phyloP scores from a whole-genome alignment of 2,113 vertebrate genomes.

The Chrysochloris asiatica region DNA sequence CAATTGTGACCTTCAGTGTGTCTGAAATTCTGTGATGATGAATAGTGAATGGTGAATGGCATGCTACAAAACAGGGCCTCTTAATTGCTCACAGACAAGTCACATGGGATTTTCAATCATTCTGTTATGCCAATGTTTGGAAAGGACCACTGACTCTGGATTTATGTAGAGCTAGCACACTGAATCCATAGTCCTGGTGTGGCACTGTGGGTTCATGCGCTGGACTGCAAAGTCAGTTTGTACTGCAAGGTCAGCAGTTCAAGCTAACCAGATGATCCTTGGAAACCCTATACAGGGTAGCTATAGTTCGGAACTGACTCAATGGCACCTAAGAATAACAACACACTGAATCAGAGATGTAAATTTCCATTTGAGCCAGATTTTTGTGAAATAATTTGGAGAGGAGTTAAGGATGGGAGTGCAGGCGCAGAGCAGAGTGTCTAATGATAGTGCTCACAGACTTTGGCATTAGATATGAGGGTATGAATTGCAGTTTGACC shows the following conservation, averaged over 20 bases:
- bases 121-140: conserved; percentile 62
- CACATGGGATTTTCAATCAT: conserved; percentile 48
- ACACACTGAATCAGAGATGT: conserved; percentile 51
- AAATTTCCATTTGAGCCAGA: conserved; percentile 50
- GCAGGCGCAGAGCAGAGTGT: background rate
- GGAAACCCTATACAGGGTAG: too few relatives aligned
- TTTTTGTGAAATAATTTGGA: conserved; percentile 9
- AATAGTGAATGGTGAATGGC: conserved; percentile 62
- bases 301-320: too few relatives aligned
- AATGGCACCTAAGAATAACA: too few relatives aligned
- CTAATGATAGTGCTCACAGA: background rate
- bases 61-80: background rate
- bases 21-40: conserved; percentile 65
- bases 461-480: background rate
- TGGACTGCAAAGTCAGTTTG: too few relatives aligned
- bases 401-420: background rate
- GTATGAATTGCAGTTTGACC: background rate
- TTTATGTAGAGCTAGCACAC: conserved; percentile 33
- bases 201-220: too few relatives aligned
- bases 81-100: conserved; percentile 70
- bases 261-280: too few relatives aligned
- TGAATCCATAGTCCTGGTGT: too few relatives aligned
- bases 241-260: too few relatives aligned
- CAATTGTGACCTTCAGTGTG: conserved; percentile 67
- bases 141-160: conserved; percentile 63